Evolutionary conservation across 2,888 invertebrate genomes (phyloP), one percentile per base, ranked within the genome.

Genomic region (Leuctra nigra): DNA sequence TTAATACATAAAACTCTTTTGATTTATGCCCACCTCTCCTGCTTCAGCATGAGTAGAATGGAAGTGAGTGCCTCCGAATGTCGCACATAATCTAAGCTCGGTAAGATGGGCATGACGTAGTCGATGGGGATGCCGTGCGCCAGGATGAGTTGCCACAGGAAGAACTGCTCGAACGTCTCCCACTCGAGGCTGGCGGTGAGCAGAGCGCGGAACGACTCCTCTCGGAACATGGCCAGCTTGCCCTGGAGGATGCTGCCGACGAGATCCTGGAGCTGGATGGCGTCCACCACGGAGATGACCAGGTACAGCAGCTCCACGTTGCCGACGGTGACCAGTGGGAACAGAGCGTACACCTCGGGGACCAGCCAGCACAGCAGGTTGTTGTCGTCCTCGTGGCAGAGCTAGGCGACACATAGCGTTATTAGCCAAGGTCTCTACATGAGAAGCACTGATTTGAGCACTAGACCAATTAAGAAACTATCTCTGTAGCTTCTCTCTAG

Each of bases 131-230:
- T 88, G 70, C 93, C 91, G 70, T 97, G 97, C 39, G 95, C 95
- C 63, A 88, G 85, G 50, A 97, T 82, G 57, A 99, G 78, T 73
- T 97, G 96, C 98, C 98, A 99, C 46, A 98, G 80, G 71, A 94
- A 96, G 70, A 91, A 87, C 73, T 99, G 98, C 72, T 98, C 97
- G 66, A 95, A 91, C 1, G 96, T 95, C 74, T 98, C 97, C 93
- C 97, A 99, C 57, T 83, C 82, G 56, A 98, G 76, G 67, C 93
- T 96, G 41, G 87, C 85, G 59, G 86, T 87, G 64, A 91, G 72
- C 71, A 91, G 79, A 39, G 82, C 77, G 57, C 83, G 81, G 44
- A 91, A 78, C 56, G 85, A 86, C 64, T 91, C 90, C n/a, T 48
- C 25, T 7, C 58, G 58, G 64, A 91, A 84, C 82, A 91, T 88